Evolutionary conservation across 2,888 invertebrate species (phyloP), one percentile per base, ranked within the genome.

Genomic region (Eumerus sabulonum): DNA sequence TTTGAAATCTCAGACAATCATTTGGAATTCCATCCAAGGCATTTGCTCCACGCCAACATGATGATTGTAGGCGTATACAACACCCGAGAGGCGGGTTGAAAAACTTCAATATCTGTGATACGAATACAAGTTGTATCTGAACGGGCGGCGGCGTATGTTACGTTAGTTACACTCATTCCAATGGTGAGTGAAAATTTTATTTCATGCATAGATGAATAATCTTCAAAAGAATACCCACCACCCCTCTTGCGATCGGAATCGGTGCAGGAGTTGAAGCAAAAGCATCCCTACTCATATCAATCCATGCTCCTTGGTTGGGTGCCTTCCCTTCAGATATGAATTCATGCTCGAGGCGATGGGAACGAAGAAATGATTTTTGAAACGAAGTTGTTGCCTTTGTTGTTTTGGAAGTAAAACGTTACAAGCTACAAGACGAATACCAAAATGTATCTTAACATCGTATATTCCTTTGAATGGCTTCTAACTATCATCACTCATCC

Each of bases 161-260:
- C 16, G 50, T 57, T 35, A 68, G 36, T n/a, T n/a, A n/a, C n/a
- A n/a, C 27, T 54, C 59, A 38, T 71, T 54, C 36, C 59, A 42
- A 62, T 66, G 71, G 71, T 50, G 47, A 76, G 67, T 68, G 56
- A 64, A 68, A 74, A 74, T 68, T 63, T 59, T 74, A 64, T 74
- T 74, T 68, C 74, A 79, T 79, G 73, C 77, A 79, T 73, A 79
- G 63, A 79, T 73, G 79, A 74, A 74, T 79, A 74, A 74, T 64
- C 64, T 79, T 59, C 19, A 64, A 64, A 54, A 35, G 74, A 63
- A 74, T 50, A 54, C 27, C 57, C 36, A 38, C 19, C n/a, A n/a
- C n/a, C n/a, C n/a, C n/a, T n/a, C n/a, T n/a, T 44, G 18, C 18
- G 19, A 48, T 18, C 9, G 18, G n/a, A 27, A 13, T 11, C 11